Base-by-base conservation (phyloP, 2,888 invertebrate genomes). In the Agriopis leucophaearia region DNA sequence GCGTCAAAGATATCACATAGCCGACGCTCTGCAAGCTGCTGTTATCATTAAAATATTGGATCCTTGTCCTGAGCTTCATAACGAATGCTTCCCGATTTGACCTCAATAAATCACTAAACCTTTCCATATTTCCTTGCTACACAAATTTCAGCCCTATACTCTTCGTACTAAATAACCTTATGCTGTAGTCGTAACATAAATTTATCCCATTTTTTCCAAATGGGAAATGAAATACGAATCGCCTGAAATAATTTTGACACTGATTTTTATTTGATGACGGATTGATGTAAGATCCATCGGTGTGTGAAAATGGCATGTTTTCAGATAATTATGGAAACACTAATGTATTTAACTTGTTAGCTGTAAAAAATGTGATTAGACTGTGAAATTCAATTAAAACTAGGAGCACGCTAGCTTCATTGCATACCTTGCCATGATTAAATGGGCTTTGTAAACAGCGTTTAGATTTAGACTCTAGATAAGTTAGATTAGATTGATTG, bases 1-100 rank as follows among this genome's bases (percentile, higher is more conserved):
- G 73, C 0, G 79, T 73, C 40, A 80, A 79, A 13, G 92, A 88
- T 66, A 89, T 80, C 0, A 93, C 84, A 70, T 88, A 80, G 0
- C 87, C 81, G 0, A 94, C 78, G 2, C 92, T 89, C 61, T 86
- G 88, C 35, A 94, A 75, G 54, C 78, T 88, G 62, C 89, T 90
- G 67, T 87, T 78, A 60, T 88, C 87, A 16, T 87, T 89, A 60
- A 87, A 93, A 78, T 86, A 90, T 65, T 86, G 81, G 8, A 89
- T 72, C 72, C 85, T 87, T 27, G 81, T 80, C 55, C 75, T 81
- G 8, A 89, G 56, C 44, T 71, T 74, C 10, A 57, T 64, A 35
- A 80, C 44, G 57, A 83, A 72, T 10, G 61, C 62, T 18, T 65
- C 72, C 27, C 61, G 68, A 45, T 66, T 61, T 45, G 27, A 61